Evolutionary conservation across 2,888 invertebrate genomes (phyloP), one percentile per base, ranked within the genome.

Genomic region (Drosophila quinaria): DNA sequence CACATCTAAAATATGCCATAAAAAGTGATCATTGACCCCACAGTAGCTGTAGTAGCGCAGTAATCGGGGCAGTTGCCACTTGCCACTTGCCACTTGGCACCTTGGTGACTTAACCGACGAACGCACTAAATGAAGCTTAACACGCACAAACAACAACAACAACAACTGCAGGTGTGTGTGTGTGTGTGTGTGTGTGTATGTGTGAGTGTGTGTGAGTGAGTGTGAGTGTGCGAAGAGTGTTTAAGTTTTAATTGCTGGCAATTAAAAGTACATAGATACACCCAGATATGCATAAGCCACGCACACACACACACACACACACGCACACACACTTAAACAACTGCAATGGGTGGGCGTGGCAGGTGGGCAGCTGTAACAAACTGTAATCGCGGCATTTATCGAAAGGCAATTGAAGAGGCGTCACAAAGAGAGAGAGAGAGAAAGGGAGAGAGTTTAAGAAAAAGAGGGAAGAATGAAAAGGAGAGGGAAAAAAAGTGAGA

Each of bases 161-260:
- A 49, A n/a, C 66, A 54, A 31, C 49, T 44, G 10, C 42, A 47
- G 46, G 63, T 51, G 59, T 9, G 73, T 70, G 68, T 65, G 60
- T 47, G n/a, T n/a, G n/a, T n/a, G n/a, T n/a, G 79, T 51, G 60
- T 47, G 62, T 9, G 73, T 71, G 71, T 68, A 75, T 17, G 41
- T 55, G 55, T 52, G 56, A 33, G 60, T 54, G 49, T 15, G 52
- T 42, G 58, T 22, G 25, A 15, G 58, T 19, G 44, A n/a, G 62
- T 52, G 63, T 51, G 59, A 8, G 73, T 68, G 68, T 68, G 78
- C 31, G 59, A 75, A 81, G 64, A 62, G 81, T 78, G 73, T 82
- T 89, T 81, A 90, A 91, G 88, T 89, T 90, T 91, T 90, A 91
- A 91, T 91, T 91, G 91, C 91, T 86, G 80, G 86, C 91, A 91